These are phyloP conservation scores for Burhinus oedicnemus DNA, from an alignment of 2,113 vertebrate species.

Conservation along the genomic window DNA sequence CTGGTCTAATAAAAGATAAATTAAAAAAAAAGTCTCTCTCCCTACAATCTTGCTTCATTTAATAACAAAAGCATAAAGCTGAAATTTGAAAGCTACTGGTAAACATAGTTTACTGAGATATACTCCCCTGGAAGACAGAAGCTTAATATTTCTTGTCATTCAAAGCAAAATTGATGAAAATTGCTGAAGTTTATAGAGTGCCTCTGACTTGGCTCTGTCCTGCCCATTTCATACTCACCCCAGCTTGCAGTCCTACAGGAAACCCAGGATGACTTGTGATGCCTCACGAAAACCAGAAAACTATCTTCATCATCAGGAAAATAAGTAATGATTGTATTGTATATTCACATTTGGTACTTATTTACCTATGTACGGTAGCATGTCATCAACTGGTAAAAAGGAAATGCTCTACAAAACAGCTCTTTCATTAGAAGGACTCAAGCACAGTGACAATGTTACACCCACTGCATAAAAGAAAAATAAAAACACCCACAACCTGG, in stretches of 20 bases:
- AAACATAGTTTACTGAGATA: neutral
- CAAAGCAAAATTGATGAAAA: conserved; percentile 21
- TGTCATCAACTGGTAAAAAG: neutral
- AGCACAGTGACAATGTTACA: neutral
- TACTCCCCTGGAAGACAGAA: neutral
- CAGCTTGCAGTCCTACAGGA: neutral
- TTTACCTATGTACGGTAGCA: neutral
- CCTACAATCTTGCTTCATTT: neutral
- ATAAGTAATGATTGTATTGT: neutral
- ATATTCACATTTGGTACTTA: neutral
- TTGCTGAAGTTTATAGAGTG: neutral
- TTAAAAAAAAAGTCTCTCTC: neutral
- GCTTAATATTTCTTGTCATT: neutral
- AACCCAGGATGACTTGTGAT: neutral
- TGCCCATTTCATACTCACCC: neutral
- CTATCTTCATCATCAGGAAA: neutral
- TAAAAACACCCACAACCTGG: neutral
- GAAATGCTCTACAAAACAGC: neutral
- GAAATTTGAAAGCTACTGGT: neutral
- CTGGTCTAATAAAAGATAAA: neutral
- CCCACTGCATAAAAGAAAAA: neutral
- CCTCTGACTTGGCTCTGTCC: neutral
- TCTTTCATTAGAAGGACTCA: neutral
- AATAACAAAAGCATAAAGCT: neutral
- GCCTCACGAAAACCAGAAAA: neutral